Evolutionary conservation across 2,797 vertebrate species (phyloP).

Genomic region (Chelon labrosus): DNA sequence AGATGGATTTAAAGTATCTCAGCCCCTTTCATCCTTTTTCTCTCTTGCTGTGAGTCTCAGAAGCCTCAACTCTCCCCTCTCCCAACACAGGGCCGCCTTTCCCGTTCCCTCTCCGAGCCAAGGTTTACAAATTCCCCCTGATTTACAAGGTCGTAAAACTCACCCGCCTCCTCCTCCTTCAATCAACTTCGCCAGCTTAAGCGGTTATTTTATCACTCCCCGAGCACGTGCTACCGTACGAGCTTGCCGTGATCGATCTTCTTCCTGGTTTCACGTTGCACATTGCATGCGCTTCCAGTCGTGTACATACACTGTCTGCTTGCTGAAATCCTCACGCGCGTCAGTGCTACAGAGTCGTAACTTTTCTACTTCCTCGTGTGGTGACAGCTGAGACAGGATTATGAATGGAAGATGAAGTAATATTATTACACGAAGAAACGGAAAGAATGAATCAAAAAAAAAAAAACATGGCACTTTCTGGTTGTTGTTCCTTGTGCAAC

Average conservation of each 20-base stretch:
- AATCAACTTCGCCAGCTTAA: conserved; percentile 60
- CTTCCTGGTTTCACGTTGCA: conserved; percentile 34
- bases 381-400: conserved; percentile 16
- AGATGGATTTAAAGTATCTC: background rate
- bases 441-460: conserved; percentile 1
- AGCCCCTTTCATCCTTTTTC: background rate
- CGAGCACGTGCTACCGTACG: conserved; percentile 34
- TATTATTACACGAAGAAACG: conserved; percentile 11
- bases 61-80: conserved; percentile 15
- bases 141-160: conserved; percentile 80
- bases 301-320: background rate
- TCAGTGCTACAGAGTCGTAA: conserved; percentile 2
- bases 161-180: conserved; percentile 49
- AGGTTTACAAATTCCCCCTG: conserved; percentile 77
- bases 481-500: background rate
- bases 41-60: background rate
- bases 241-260: conserved; percentile 41
- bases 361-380: background rate
- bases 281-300: background rate
- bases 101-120: conserved; percentile 56
- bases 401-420: conserved; percentile 24
- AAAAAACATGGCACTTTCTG: background rate
- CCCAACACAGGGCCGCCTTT: conserved; percentile 47
- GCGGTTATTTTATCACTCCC: conserved; percentile 64
- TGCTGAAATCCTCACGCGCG: background rate